Evolutionary conservation across 2,888 invertebrate genomes (phyloP), one percentile per base, ranked within the genome.

Genomic region (Ochropleura leucogaster): DNA sequence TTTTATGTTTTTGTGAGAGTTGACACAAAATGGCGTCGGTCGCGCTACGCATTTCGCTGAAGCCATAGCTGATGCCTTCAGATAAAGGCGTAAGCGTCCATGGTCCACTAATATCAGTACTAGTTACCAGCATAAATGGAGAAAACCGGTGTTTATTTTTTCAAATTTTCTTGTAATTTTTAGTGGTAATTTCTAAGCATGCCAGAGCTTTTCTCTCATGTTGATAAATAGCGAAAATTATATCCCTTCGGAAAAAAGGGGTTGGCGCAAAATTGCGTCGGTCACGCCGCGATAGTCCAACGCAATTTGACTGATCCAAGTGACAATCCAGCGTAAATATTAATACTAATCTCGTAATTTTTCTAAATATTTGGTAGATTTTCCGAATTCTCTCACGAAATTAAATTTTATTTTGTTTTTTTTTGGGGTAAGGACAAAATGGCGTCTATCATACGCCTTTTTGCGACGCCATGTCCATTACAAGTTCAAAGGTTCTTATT

Each of bases 401-500:
- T 72, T 46, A n/a, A 30, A 30, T 30, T 30, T 30, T 30, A 30
- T 30, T n/a, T n/a, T n/a, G 30, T 57, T 47, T 51, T 4, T 16
- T n/a, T 8, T 49, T 18, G 12, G 4, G n/a, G 9, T 16, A 40
- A 12, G 3, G 3, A 30, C 47, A 76, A 63, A 79, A 79, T 70
- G 53, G 75, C 53, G 44, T 46, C 79, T 46, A 14, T 47, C 44
- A 30, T 7, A 20, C n/a, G n/a, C 30, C 42, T 0, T 42, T 59
- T 1, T 12, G 16, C 12, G n/a, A 30, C 49, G n/a, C 30, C n/a
- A 74, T 30, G 20, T 51, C 40, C 60, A 81, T 69, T 63, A 53
- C n/a, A 14, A 44, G 12, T 59, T 49, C 20, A 47, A 40, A n/a
- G 14, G 51, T 66, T 57, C 40, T 80, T 30, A 80, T 47, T 47